Conservation (phyloP, 2,797 vertebrate species). For the Masticophis lateralis region DNA sequence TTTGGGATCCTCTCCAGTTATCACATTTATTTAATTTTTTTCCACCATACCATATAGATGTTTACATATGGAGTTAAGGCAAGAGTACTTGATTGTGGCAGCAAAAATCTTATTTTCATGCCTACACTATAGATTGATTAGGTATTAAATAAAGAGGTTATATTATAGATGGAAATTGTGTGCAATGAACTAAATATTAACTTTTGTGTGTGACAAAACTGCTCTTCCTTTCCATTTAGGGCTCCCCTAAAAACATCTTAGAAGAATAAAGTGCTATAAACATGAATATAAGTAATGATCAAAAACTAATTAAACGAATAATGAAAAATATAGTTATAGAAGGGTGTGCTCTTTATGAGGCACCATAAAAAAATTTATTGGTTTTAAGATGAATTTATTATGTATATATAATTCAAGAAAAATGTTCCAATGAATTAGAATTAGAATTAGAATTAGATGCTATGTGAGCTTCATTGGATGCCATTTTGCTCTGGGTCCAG, state of each 20-base stretch:
- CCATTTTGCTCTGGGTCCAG: not conserved
- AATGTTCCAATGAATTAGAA: not conserved
- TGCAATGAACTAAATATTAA: not conserved
- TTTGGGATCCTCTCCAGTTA: not conserved
- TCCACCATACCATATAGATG: conserved; percentile 22
- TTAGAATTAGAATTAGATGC: not conserved
- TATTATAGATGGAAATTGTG: not conserved
- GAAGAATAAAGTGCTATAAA: not conserved
- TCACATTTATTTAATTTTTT: not conserved
- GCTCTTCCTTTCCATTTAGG: not conserved
- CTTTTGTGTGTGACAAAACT: not conserved
- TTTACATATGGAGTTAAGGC: not conserved
- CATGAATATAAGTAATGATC: not conserved
- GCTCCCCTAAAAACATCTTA: not conserved
- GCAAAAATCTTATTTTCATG: not conserved
- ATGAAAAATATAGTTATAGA: not conserved
- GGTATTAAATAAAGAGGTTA: not conserved
- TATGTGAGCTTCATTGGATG: not conserved
- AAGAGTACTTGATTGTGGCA: not conserved
- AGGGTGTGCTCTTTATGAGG: not conserved
- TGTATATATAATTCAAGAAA: not conserved
- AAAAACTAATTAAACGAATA: not conserved
- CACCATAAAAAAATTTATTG: not conserved
- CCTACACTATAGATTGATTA: not conserved
- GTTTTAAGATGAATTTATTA: not conserved